These are phyloP conservation scores for Anabacerthia variegaticeps DNA, from an alignment of 2,797 vertebrate genomes.

Conservation along the genomic window DNA sequence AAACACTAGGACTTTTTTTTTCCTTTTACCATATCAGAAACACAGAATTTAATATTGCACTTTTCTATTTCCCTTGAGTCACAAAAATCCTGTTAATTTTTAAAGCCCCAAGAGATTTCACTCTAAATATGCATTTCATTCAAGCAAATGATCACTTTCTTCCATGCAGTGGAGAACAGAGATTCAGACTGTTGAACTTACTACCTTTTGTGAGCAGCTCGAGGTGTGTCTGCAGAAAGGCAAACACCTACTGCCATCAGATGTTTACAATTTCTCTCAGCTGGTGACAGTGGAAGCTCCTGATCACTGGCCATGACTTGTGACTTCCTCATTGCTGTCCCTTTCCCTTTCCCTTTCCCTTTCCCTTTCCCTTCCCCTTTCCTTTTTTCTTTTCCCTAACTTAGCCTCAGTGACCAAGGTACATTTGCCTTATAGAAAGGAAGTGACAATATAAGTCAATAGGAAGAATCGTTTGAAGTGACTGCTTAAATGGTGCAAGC, in stretches of 20 bases:
- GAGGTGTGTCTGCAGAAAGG: neutral
- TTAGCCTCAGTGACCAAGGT: neutral
- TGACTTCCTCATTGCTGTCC: neutral
- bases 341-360: neutral
- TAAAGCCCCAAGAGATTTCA: neutral
- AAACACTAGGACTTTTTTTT: fast-evolving
- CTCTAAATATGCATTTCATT: neutral
- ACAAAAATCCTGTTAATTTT: neutral
- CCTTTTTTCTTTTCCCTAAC: neutral
- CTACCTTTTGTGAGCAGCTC: neutral
- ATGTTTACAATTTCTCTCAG: neutral
- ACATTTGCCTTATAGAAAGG: neutral
- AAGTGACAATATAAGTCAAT: neutral
- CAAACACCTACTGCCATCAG: neutral
- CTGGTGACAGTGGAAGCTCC: neutral
- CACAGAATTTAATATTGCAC: neutral
- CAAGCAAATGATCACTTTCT: neutral
- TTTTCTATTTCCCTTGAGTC: neutral
- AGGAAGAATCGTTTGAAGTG: neutral
- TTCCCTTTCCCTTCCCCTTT: neutral
- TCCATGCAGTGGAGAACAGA: neutral
- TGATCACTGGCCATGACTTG: neutral
- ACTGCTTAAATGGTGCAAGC: neutral
- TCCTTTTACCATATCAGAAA: neutral
- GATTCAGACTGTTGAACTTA: neutral